phyloP scores from a whole-genome alignment of 1,140 invertebrate genomes.

The Dermatophagoides farinae region DNA sequence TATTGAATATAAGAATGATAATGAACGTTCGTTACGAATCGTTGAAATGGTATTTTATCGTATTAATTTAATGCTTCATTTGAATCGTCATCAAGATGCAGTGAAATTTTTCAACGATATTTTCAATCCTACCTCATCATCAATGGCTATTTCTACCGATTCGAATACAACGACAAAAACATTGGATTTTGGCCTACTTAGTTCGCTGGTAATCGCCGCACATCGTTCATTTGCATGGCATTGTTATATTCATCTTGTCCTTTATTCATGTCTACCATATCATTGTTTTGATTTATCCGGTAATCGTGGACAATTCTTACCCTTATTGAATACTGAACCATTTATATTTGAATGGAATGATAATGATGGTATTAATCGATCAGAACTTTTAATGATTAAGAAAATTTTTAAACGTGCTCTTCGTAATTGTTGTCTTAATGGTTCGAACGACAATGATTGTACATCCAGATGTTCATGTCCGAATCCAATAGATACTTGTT shows the following conservation, averaged over 20 bases:
- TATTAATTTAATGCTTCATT: conserved; percentile 1
- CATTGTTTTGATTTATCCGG: conserved; percentile 3
- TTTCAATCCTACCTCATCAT: background rate
- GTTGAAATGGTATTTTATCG: conserved; percentile 4
- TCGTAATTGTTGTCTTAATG: background rate
- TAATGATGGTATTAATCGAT: background rate
- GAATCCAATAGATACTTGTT: background rate
- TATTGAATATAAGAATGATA: background rate
- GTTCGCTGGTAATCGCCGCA: background rate
- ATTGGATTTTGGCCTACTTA: background rate
- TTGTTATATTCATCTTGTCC: conserved; percentile 9
- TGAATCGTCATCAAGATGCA: background rate
- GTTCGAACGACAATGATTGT: background rate
- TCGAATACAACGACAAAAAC: background rate
- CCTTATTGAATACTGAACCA: background rate
- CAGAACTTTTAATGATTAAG: background rate
- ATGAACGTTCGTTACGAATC: background rate
- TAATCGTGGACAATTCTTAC: background rate
- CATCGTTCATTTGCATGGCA: conserved; percentile 14
- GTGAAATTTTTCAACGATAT: background rate
- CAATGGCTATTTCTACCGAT: too few species aligned
- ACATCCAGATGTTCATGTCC: too few species aligned
- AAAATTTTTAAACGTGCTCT: background rate
- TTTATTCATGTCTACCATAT: conserved; percentile 3
- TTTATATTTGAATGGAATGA: conserved; percentile 5